phyloP scores from a whole-genome alignment of 2,888 invertebrate species.

The Eilema depressum region DNA sequence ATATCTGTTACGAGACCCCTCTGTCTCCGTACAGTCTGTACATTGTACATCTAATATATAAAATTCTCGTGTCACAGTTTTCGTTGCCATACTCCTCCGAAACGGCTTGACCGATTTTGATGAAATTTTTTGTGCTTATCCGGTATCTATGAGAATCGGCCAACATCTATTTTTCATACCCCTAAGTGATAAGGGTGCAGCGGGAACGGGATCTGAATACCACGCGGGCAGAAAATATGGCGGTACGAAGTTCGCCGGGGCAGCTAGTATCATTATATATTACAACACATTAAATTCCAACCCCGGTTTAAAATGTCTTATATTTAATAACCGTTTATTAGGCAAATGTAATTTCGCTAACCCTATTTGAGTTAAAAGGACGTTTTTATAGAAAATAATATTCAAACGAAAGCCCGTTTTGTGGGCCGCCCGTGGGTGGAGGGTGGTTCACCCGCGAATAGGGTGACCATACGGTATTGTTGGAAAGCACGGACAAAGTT shows the following conservation, averaged over 20 bases:
- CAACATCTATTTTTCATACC: too few relatives aligned
- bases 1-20: background rate
- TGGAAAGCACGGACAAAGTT: conserved; percentile 7
- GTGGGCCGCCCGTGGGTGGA: conserved; percentile 26
- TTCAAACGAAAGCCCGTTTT: conserved; percentile 51
- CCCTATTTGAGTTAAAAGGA: conserved; percentile 51
- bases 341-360: conserved; percentile 26
- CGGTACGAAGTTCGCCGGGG: too few relatives aligned
- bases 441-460: conserved; percentile 17
- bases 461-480: conserved; percentile 7
- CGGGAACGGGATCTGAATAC: too few relatives aligned
- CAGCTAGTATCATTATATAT: background rate
- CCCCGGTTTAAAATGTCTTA: conserved; percentile 18
- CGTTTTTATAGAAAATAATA: conserved; percentile 56
- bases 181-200: too few relatives aligned
- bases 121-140: too few relatives aligned
- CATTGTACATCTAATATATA: too few relatives aligned
- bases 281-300: conserved; percentile 9
- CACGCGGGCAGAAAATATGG: too few relatives aligned
- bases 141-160: too few relatives aligned
- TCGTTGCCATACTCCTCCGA: too few relatives aligned
- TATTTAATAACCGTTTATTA: conserved; percentile 24
- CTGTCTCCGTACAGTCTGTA: background rate
- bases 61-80: too few relatives aligned
- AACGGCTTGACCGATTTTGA: too few relatives aligned